phyloP scores from a whole-genome alignment of 1,140 invertebrate genomes.

The Drosophila subpulchrella region DNA sequence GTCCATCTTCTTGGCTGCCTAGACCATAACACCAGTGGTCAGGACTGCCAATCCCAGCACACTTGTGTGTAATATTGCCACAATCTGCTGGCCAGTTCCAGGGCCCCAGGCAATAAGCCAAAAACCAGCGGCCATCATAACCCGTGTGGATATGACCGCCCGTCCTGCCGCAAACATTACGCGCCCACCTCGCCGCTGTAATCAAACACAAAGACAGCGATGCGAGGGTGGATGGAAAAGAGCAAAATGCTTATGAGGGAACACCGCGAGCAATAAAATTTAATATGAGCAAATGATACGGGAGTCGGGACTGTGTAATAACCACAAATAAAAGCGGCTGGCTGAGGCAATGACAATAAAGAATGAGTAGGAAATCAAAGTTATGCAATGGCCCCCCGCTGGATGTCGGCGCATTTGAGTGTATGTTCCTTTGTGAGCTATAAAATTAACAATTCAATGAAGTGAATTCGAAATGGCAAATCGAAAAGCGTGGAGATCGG shows the following conservation, averaged over 20 bases:
- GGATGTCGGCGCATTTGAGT: conserved; percentile 1
- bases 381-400: conserved; percentile 24
- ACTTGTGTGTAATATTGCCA: conserved; percentile 23
- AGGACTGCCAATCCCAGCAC: conserved; percentile 8
- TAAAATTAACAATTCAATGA: conserved; percentile 82
- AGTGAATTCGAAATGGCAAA: conserved; percentile 75
- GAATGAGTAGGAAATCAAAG: conserved; percentile 44
- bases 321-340: conserved; percentile 65
- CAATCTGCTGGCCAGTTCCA: conserved; percentile 31
- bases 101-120: conserved; percentile 31
- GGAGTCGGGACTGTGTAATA: conserved; percentile 47
- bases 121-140: conserved; percentile 17
- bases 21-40: conserved; percentile 12
- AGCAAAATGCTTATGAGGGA: conserved; percentile 43
- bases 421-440: conserved; percentile 34
- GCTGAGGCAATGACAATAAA: conserved; percentile 71
- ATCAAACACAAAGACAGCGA: conserved; percentile 55
- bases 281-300: conserved; percentile 56
- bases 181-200: conserved; percentile 43
- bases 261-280: conserved; percentile 71
- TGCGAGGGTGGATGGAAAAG: background rate
- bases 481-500: conserved; percentile 64
- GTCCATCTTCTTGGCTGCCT: conserved; percentile 13
- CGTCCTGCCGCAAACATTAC: conserved; percentile 15
- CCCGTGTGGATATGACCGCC: background rate